Percentiles rank a stretch among this genome's conserved stretches.
Conservation (phyloP, 2,797 vertebrate species). For the Kryptolebias ocellatus region DNA sequence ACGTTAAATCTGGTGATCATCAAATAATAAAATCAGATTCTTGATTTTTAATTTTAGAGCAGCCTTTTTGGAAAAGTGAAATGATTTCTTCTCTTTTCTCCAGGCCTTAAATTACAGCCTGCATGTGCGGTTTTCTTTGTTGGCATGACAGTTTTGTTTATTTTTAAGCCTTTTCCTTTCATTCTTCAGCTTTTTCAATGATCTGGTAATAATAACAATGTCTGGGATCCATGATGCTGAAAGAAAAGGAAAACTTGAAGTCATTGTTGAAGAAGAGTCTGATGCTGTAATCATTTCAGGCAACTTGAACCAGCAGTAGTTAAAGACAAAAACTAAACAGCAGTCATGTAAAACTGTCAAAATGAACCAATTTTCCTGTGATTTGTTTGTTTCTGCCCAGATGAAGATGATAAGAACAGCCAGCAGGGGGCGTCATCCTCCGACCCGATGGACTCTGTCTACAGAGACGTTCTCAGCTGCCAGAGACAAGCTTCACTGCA, state of each 20-base stretch:
- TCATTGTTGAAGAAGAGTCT: too few relatives aligned
- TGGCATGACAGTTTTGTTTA: too few relatives aligned
- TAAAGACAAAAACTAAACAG: neutral
- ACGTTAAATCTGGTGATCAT: too few relatives aligned
- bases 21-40: neutral
- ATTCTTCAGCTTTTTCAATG: neutral
- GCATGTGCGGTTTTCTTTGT: constrained; percentile 3
- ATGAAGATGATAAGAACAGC: constrained; percentile 71
- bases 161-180: neutral
- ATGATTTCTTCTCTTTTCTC: neutral
- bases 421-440: constrained; percentile 66
- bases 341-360: neutral
- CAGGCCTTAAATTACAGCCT: neutral
- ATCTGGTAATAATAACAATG: neutral
- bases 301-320: neutral
- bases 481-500: constrained; percentile 7
- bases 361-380: neutral
- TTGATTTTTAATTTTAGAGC: neutral
- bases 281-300: too few relatives aligned
- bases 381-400: constrained; percentile 60
- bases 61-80: neutral
- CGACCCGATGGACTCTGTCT: constrained; percentile 85
- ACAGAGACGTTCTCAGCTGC: constrained; percentile 83
- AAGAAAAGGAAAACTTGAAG: neutral
- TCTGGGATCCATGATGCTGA: neutral